Percentiles rank a stretch among this genome's conserved stretches.
These are phyloP conservation scores for Bos indicus DNA, from an alignment of 2,113 vertebrate species.

Conservation along the genomic window DNA sequence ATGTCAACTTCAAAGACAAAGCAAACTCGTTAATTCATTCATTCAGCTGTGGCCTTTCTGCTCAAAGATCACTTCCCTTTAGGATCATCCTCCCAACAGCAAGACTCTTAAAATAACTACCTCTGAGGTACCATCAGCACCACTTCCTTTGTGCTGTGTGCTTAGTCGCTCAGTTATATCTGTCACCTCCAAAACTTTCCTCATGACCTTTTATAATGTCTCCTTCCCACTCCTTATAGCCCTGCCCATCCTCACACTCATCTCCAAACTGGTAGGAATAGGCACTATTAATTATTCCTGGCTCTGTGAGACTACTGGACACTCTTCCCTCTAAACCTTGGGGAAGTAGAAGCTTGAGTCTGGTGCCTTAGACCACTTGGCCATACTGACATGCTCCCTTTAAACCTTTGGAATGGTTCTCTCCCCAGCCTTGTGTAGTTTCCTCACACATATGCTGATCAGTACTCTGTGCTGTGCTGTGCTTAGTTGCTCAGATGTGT, in stretches of 20 bases:
- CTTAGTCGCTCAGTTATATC: background rate
- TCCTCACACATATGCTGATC: background rate
- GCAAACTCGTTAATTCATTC: conserved; percentile 11
- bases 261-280: background rate
- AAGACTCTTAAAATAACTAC: conserved; percentile 9
- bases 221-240: background rate
- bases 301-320: background rate
- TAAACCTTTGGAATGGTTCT: background rate
- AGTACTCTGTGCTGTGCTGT: background rate
- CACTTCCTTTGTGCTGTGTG: background rate
- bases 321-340: background rate
- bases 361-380: background rate
- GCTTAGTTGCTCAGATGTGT: background rate
- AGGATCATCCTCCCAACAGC: background rate
- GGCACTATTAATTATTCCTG: background rate
- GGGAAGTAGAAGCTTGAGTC: background rate
- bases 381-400: background rate
- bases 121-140: background rate
- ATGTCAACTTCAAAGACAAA: conserved; percentile 48
- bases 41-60: background rate
- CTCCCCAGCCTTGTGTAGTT: background rate
- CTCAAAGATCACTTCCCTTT: conserved; percentile 25
- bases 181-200: background rate
- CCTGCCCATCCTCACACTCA: background rate
- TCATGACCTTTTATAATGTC: background rate